These are phyloP conservation scores for Pavo muticus DNA, from an alignment of 2,113 vertebrate genomes.

Conservation along the genomic window DNA sequence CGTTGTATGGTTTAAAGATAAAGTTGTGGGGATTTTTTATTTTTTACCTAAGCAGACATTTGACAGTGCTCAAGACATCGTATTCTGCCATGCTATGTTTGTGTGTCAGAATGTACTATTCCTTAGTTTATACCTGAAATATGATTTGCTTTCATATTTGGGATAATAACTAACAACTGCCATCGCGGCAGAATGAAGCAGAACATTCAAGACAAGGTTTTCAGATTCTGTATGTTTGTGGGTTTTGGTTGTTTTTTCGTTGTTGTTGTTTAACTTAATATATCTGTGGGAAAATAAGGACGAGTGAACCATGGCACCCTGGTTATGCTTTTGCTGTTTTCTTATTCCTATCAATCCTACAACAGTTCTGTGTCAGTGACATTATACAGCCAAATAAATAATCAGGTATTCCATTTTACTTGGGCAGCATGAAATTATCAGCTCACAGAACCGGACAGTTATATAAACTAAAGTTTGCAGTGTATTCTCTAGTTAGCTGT, in stretches of 20 bases:
- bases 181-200: background rate
- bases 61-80: background rate
- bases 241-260: background rate
- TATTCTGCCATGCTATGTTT: background rate
- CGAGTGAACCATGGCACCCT: background rate
- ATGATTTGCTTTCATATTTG: background rate
- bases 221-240: background rate
- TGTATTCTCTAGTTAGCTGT: background rate
- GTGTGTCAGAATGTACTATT: rapidly evolving
- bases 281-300: background rate
- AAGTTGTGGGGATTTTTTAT: background rate
- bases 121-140: background rate
- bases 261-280: background rate
- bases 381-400: background rate
- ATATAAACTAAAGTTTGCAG: background rate
- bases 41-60: background rate
- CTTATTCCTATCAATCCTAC: background rate
- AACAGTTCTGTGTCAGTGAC: background rate
- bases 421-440: background rate
- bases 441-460: background rate
- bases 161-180: background rate
- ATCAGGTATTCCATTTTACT: background rate
- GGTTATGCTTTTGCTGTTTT: background rate
- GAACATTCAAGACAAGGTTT: background rate
- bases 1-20: background rate